Percentiles rank a stretch among this genome's conserved stretches.
Conservation (phyloP, 2,113 vertebrate genomes). For the Gnathonemus echidnorhynchus region DNA sequence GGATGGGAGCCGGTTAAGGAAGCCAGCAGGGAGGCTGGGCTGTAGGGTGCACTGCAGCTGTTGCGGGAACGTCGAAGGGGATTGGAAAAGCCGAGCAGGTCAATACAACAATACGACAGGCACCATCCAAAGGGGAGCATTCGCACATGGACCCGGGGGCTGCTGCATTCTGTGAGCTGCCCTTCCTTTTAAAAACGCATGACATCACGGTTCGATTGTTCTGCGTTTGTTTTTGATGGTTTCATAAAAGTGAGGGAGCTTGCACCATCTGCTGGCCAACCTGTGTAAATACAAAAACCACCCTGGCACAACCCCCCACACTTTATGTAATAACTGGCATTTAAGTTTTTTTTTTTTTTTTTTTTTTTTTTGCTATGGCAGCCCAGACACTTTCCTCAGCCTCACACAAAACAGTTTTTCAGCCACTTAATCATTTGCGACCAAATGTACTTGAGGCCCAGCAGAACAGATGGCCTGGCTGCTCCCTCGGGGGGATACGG, state of each 20-base stretch:
- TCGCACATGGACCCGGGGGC: not conserved
- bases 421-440: not conserved
- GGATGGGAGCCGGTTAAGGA: slow-evolving; percentile 40
- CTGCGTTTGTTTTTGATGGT: not conserved
- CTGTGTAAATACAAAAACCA: not conserved
- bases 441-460: not conserved
- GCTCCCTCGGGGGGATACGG: not conserved
- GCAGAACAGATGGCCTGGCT: not conserved
- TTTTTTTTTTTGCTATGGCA: not conserved
- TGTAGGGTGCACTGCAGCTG: not conserved
- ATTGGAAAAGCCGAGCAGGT: not conserved
- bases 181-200: not conserved
- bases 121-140: not conserved
- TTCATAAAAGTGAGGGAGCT: not conserved
- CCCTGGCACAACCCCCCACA: too few relatives aligned
- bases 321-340: not conserved
- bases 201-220: not conserved
- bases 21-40: not conserved
- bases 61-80: not conserved
- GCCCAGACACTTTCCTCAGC: not conserved
- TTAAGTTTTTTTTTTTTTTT: not conserved
- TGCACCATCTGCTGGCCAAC: slow-evolving; percentile 5
- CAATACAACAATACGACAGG: not conserved
- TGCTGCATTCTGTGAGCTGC: not conserved
- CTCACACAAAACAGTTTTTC: not conserved